Percentiles rank a stretch among this genome's conserved stretches.
Evolutionary conservation across 2,888 invertebrate genomes (phyloP).

Genomic region (Sinelater perroti): DNA sequence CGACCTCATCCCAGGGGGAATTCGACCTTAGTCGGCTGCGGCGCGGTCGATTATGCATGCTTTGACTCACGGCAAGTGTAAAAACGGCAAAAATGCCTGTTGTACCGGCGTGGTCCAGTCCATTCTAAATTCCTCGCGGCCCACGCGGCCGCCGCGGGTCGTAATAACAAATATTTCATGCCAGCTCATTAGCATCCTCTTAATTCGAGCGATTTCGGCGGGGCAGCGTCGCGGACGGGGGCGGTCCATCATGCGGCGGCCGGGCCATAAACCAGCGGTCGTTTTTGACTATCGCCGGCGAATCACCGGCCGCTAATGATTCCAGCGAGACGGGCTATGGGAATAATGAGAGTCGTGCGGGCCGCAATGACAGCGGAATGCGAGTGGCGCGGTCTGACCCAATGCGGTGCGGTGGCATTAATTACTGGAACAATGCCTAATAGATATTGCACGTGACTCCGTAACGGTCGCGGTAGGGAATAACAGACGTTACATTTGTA

Average conservation of each 20-base stretch:
- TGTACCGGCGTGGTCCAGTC: too few species aligned
- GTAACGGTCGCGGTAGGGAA: conserved; percentile 41
- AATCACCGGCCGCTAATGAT: conserved; percentile 7
- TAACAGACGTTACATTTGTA: conserved; percentile 41
- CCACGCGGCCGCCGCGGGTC: not conserved
- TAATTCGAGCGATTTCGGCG: conserved; percentile 1
- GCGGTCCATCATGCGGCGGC: not conserved
- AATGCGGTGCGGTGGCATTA: conserved; percentile 39
- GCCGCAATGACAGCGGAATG: conserved; percentile 30
- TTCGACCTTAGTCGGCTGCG: too few species aligned
- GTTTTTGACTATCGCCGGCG: not conserved
- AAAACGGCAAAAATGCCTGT: not conserved
- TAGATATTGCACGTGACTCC: conserved; percentile 46
- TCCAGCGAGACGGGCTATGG: conserved; percentile 6
- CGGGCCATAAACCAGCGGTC: not conserved
- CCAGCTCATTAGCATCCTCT: conserved; percentile 8
- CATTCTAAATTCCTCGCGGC: not conserved
- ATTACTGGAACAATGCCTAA: conserved; percentile 43
- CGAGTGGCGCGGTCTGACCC: conserved; percentile 27
- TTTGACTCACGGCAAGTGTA: not conserved
- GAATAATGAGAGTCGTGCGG: conserved; percentile 34
- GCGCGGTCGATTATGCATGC: not conserved
- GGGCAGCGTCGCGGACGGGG: not conserved
- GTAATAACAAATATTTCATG: conserved; percentile 7
- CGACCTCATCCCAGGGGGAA: too few species aligned